Base-by-base conservation (phyloP, 2,888 invertebrate genomes). In the Chrysotoxum bicinctum region DNA sequence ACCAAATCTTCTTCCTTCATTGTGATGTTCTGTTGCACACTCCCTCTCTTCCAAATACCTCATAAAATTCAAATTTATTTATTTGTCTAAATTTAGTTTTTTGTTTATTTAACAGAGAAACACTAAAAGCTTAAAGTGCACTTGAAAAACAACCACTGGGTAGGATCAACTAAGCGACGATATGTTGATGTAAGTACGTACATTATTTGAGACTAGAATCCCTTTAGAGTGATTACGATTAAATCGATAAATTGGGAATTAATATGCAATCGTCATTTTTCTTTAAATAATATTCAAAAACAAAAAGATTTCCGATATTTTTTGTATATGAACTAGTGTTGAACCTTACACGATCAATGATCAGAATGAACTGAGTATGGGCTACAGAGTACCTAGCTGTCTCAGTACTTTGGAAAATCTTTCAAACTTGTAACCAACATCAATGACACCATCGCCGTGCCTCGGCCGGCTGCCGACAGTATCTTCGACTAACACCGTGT, bases 1-100 rank as follows among this genome's bases (percentile, higher is more conserved):
- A 94, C 94, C 83, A 97, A 90, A 90, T 96, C 95, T 90, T 94
- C 94, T 91, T 96, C 96, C 92, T 96, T 95, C 95, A 96, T 95
- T 64, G 87, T 90, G 10, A 40, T 68, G n/a, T 50, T 66, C 19
- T n/a, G 3, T 35, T 58, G 16, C 35, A 19, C 58, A 52, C 26
- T 50, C 60, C 3, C 48, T 30, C 30, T 2, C 52, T 9, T 52
- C n/a, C 40, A 32, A n/a, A 64, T n/a, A 52, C 40, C 54, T 72
- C 78, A 78, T 77, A 50, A 76, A 81, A 54, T 50, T 43, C 30
- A 48, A 52, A 43, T 50, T 48, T 66, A 64, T 37, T 37, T 54
- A 30, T 45, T 35, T 21, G 12, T 56, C 32, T 69, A 69, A 70
- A 58, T 56, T 45, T 66, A 73, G 66, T 74, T 48, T 45, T 35